Conservation (phyloP, 2,888 invertebrate genomes). For the Dendrolimus pini region DNA sequence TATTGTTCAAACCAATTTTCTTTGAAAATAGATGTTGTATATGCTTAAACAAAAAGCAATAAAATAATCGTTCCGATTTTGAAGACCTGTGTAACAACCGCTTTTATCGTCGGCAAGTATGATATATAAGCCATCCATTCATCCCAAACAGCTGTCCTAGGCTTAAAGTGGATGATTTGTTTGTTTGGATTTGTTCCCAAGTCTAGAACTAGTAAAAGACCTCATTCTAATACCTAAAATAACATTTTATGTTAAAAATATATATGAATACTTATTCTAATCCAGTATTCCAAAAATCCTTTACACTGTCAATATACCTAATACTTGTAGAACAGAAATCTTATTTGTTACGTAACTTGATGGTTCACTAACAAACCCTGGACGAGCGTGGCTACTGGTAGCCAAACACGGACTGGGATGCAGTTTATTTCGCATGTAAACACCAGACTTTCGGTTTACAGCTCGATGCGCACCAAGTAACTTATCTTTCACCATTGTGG, state of each 20-base stretch:
- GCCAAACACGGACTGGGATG: conserved; percentile 63
- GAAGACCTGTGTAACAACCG: too few species aligned
- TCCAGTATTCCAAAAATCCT: neutral
- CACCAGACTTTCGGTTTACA: conserved; percentile 75
- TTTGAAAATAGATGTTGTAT: too few species aligned
- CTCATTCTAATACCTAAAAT: too few species aligned
- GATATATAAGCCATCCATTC: too few species aligned
- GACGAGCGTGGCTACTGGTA: conserved; percentile 51
- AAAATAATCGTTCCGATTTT: too few species aligned
- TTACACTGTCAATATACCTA: neutral
- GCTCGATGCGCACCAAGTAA: conserved; percentile 74
- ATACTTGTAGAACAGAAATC: neutral
- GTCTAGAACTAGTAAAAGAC: too few species aligned
- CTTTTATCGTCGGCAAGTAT: too few species aligned
- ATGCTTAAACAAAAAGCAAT: too few species aligned
- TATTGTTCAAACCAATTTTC: too few species aligned
- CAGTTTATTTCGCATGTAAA: conserved; percentile 69
- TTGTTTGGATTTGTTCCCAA: too few species aligned
- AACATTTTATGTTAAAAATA: neutral
- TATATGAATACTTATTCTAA: neutral
- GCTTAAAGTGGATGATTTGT: too few species aligned
- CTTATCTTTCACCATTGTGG: conserved; percentile 77
- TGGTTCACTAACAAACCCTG: conserved; percentile 20
- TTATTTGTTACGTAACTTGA: neutral
- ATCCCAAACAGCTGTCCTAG: too few species aligned